Conservation (phyloP, 1,140 invertebrate species). For the Lanistes nyassanus region DNA sequence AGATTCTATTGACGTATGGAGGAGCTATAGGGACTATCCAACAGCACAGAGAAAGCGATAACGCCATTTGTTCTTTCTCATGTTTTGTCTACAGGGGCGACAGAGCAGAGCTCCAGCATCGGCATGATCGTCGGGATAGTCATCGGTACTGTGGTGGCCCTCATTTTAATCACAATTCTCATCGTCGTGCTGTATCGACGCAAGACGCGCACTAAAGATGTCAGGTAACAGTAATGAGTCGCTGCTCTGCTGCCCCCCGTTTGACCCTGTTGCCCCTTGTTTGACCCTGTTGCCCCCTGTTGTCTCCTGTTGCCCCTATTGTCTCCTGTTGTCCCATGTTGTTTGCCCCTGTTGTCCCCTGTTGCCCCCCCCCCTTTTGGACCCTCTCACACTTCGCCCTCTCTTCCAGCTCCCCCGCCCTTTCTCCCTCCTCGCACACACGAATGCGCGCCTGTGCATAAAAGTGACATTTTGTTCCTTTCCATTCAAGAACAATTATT, state of each 20-base stretch:
- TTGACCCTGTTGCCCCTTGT: not conserved
- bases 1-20: too few relatives aligned
- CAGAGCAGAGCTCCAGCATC: slow-evolving; percentile 2
- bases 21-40: too few relatives aligned
- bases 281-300: not conserved
- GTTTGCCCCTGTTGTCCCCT: not conserved
- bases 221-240: not conserved
- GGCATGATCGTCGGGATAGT: slow-evolving; percentile 36
- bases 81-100: slow-evolving; percentile 9
- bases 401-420: too few relatives aligned
- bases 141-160: slow-evolving; percentile 24
- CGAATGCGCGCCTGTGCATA: too few relatives aligned
- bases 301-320: not conserved
- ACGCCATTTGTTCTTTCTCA: not conserved
- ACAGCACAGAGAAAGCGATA: too few relatives aligned
- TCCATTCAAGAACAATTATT: too few relatives aligned
- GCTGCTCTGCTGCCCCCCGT: not conserved
- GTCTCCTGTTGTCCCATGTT: not conserved
- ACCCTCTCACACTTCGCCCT: too few relatives aligned
- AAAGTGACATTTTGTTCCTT: too few relatives aligned
- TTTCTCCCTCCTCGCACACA: too few relatives aligned
- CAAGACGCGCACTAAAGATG: not conserved
- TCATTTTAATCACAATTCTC: slow-evolving; percentile 22
- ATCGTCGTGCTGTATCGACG: slow-evolving; percentile 18
- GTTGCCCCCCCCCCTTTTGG: too few relatives aligned